phyloP scores from a whole-genome alignment of 2,113 vertebrate species.

The Aplodontia rufa region DNA sequence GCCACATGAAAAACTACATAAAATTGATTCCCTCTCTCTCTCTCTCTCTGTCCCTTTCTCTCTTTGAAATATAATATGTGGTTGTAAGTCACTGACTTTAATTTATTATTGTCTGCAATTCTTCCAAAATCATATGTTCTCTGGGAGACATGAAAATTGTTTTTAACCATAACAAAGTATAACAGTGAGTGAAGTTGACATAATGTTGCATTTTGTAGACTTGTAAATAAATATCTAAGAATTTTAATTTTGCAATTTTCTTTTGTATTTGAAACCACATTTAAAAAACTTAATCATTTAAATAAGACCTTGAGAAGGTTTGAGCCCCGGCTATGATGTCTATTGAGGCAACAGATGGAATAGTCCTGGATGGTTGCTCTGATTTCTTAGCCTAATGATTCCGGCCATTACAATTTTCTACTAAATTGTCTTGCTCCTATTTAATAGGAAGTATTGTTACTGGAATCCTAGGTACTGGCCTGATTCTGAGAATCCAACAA shows the following conservation, averaged over 20 bases:
- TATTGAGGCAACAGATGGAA: not conserved
- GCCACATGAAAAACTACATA: too few species aligned
- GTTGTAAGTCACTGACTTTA: not conserved
- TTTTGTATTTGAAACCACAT: conserved; percentile 30
- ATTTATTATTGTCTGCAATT: not conserved
- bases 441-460: not conserved
- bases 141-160: not conserved
- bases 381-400: conserved; percentile 12
- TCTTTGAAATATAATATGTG: too few species aligned
- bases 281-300: conserved; percentile 24
- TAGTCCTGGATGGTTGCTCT: not conserved
- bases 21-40: too few species aligned
- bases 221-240: conserved; percentile 17
- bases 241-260: conserved; percentile 3
- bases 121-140: conserved; percentile 1
- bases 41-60: too few species aligned
- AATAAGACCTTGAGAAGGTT: not conserved
- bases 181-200: conserved; percentile 16
- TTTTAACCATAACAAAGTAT: not conserved
- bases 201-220: conserved; percentile 43
- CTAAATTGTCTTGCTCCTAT: not conserved
- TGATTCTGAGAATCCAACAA: too few species aligned
- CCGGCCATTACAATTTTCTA: conserved; percentile 3
- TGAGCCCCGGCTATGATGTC: not conserved
- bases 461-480: too few species aligned